Evolutionary conservation across 2,888 invertebrate species (phyloP), one percentile per base, ranked within the genome.

Genomic region (Oxyscelio sp.): DNA sequence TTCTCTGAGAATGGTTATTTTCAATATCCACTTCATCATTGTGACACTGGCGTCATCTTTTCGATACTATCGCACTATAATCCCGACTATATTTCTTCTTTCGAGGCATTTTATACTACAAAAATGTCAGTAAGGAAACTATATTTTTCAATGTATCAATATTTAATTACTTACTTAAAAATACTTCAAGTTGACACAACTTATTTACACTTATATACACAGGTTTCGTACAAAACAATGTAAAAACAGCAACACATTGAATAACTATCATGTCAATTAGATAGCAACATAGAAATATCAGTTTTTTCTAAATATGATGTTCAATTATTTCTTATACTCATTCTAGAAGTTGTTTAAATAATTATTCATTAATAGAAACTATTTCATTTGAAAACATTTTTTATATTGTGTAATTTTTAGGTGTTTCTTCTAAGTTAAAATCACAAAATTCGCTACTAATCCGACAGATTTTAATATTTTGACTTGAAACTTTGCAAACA

Each of bases 131-230:
- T n/a, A n/a, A n/a, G n/a, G n/a, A n/a, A n/a, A n/a, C n/a, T n/a
- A n/a, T n/a, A 27, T 27, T 27, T 27, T 27, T 27, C 27, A 6
- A 27, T 27, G 27, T 27, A 27, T 27, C 27, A 27, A 27, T 27
- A 27, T 4, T 27, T 27, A 27, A 27, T 27, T 27, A 48, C 48
- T 17, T 48, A 48, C 50, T 50, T 21, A 50, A 50, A 19, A 50
- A 50, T 22, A 50, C 21, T 21, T 50, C 9, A 50, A 27, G 27
- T 4, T 4, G 19, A 21, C 50, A 50, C 50, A 50, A 50, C 50
- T 50, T 50, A 50, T 50, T 50, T 50, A 50, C 50, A 50, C 50
- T 21, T 45, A 45, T 45, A 45, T 45, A n/a, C n/a, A 45, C 27
- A 27, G 27, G 27, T 6, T 27, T 27, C 27, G 27, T 27, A 27